Percentiles rank a stretch among this genome's conserved stretches.
Evolutionary conservation across 2,113 vertebrate species (phyloP).

Genomic region (Parotia lawesii): DNA sequence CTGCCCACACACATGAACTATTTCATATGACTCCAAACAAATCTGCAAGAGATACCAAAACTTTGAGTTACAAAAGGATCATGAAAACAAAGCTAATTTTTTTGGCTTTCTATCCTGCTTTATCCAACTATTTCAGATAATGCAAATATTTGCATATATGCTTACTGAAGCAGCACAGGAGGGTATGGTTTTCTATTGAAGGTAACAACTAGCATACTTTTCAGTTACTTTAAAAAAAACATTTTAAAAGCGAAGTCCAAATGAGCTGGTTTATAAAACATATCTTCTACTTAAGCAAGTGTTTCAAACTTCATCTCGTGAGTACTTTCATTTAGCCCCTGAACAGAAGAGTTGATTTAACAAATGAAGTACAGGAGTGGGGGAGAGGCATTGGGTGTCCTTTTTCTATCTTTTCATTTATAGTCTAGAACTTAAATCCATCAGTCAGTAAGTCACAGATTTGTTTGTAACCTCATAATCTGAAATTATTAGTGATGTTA

Average conservation of each 20-base stretch:
- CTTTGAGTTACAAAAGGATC: background rate
- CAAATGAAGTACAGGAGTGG: background rate
- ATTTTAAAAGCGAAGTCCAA: background rate
- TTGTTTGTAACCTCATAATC: background rate
- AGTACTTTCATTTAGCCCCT: background rate
- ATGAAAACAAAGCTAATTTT: background rate
- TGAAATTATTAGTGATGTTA: background rate
- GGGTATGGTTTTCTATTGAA: background rate
- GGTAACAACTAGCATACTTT: background rate
- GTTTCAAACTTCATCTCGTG: background rate
- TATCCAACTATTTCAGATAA: background rate
- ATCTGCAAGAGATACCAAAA: accelerated
- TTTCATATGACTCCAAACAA: background rate
- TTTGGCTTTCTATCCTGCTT: background rate
- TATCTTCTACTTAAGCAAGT: background rate
- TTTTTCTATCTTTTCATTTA: background rate
- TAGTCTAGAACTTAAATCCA: background rate
- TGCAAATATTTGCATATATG: background rate
- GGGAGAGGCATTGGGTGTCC: accelerated
- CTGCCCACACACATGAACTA: background rate
- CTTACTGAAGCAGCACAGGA: background rate
- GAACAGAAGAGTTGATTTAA: background rate
- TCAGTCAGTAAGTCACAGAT: background rate
- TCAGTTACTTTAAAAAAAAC: background rate
- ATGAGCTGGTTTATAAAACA: background rate